Evolutionary conservation across 2,797 vertebrate genomes (phyloP).

Genomic region (Tragopan temminckii): DNA sequence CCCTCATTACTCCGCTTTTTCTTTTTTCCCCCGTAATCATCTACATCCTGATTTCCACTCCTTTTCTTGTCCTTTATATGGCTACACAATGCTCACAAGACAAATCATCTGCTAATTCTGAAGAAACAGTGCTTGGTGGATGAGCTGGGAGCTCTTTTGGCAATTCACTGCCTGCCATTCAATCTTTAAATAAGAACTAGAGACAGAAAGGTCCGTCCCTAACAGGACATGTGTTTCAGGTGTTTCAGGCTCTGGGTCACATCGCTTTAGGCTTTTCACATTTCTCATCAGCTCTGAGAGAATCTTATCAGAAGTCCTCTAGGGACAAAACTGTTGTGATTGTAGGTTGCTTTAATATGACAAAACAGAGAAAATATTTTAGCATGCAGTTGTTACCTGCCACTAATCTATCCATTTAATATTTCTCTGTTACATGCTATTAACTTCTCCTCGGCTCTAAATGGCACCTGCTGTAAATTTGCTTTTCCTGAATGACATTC

Average conservation of each 20-base stretch:
- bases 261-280: neutral
- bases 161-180: neutral
- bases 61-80: neutral
- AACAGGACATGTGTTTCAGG: no score
- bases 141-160: neutral
- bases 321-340: neutral
- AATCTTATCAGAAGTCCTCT: neutral
- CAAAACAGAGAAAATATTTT: neutral
- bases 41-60: neutral
- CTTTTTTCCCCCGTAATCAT: neutral
- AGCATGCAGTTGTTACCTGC: neutral
- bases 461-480: neutral
- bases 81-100: neutral
- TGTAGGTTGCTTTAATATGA: neutral
- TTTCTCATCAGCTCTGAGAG: neutral
- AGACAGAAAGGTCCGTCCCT: neutral
- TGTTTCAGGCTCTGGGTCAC: neutral
- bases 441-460: neutral
- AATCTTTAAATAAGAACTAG: neutral
- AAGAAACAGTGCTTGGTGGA: neutral
- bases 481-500: neutral
- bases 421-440: neutral
- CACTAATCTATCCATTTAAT: neutral
- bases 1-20: neutral
- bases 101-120: neutral